A percentile compares a stretch with the other conserved stretches of the same genome.
phyloP scores from a whole-genome alignment of 2,888 invertebrate species.

The Pheosia gnoma region DNA sequence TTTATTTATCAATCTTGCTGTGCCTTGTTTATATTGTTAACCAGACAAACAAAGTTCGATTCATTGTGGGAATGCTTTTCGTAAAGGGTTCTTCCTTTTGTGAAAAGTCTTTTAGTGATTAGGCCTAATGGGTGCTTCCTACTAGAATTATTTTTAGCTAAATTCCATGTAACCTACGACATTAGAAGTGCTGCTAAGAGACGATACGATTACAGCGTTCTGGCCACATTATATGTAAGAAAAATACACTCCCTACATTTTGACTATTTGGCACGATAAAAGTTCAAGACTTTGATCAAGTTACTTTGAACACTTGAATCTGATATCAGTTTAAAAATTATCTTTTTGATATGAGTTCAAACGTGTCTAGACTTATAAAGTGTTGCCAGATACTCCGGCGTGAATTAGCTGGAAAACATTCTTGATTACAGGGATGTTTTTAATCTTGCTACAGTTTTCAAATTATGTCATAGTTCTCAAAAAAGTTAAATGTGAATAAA shows the following conservation, averaged over 20 bases:
- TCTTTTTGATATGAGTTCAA: not conserved
- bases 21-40: not conserved
- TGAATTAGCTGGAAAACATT: slow-evolving; percentile 8
- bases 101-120: no score
- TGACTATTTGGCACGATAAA: not conserved
- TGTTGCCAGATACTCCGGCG: not conserved
- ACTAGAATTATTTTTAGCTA: no score
- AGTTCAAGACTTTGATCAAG: not conserved
- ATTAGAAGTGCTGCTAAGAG: no score
- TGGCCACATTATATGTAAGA: not conserved
- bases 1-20: not conserved
- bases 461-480: no score
- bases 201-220: no score
- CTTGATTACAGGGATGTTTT: slow-evolving; percentile 1
- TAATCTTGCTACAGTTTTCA: no score
- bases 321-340: slow-evolving; percentile 5
- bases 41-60: no score
- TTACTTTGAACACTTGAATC: not conserved
- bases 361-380: not conserved
- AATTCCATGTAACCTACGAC: no score
- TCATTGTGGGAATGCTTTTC: no score
- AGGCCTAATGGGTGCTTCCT: no score
- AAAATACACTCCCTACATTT: not conserved
- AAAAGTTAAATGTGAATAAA: no score
- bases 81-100: no score